These are phyloP conservation scores for Peucedramus taeniatus DNA, from an alignment of 2,113 vertebrate genomes.

Conservation along the genomic window DNA sequence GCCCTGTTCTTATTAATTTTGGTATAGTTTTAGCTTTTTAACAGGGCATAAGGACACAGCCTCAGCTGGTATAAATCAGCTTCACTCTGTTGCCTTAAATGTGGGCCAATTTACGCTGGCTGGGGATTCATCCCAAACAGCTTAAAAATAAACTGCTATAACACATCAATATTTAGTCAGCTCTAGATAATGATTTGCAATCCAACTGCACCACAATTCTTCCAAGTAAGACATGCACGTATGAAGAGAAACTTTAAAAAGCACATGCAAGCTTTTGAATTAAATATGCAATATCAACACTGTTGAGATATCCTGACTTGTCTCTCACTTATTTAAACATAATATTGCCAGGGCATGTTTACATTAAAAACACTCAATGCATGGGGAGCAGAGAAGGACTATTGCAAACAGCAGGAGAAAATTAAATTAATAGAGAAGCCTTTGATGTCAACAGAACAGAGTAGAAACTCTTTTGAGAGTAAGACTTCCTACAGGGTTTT, in stretches of 20 bases:
- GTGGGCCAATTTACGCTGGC: conserved; percentile 48
- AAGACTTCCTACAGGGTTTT: neutral
- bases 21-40: neutral
- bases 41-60: conserved; percentile 17
- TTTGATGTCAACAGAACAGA: neutral
- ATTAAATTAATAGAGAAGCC: neutral
- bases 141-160: conserved; percentile 19
- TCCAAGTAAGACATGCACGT: neutral
- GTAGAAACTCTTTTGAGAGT: neutral
- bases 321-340: conserved; percentile 17
- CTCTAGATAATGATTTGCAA: neutral
- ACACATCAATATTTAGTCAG: conserved; percentile 1
- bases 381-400: neutral
- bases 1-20: conserved; percentile 23
- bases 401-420: neutral
- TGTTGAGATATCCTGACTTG: neutral
- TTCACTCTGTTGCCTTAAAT: conserved; percentile 58
- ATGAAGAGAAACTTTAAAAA: conserved; percentile 28
- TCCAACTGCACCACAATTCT: neutral
- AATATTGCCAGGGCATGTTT: conserved; percentile 17
- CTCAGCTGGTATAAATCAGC: conserved; percentile 61
- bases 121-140: conserved; percentile 33
- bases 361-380: conserved; percentile 2
- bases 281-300: conserved; percentile 52
- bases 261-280: conserved; percentile 52